Evolutionary conservation across 2,113 vertebrate species (phyloP).

Genomic region (rat (Rattus norvegicus)): GRCr8 NC_086031.1:7357001-7357500

Average conservation of each 20-base stretch:
- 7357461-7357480: no score
- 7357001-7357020: background rate
- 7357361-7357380: fast-evolving
- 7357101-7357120: no score
- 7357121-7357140: no score
- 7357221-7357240: background rate
- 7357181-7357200: no score
- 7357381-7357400: background rate
- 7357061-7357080: no score
- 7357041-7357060: background rate
- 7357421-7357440: no score
- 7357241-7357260: background rate
- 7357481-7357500: no score
- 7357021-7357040: background rate
- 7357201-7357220: background rate
- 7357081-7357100: background rate
- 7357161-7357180: background rate
- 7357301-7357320: background rate
- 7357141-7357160: background rate
- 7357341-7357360: background rate
- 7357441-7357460: background rate
- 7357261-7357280: background rate
- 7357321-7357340: background rate
- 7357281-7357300: background rate
- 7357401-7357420: no score